Base-by-base conservation (phyloP, 2,888 invertebrate genomes). In the Drosophila engyochracea region DNA sequence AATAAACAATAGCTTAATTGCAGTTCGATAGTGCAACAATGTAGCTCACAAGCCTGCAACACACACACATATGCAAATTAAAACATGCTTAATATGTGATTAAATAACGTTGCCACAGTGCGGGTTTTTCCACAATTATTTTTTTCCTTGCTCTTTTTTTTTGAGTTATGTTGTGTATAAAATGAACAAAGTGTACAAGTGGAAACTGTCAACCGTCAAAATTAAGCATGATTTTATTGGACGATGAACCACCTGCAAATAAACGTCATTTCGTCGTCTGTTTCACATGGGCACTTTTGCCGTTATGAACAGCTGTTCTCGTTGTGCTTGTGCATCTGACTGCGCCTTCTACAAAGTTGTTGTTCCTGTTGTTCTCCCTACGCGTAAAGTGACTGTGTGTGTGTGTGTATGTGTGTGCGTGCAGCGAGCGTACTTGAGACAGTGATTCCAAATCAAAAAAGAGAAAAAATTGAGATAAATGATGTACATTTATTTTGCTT, bases 261-360 rank as follows among this genome's bases (percentile, higher is more conserved):
- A 39, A 30, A 9, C 53, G 47, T 14, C 3, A 37, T 25, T 16
- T 31, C n/a, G 62, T 33, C 22, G 55, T 73, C 62, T 22, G 55
- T 19, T 64, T 65, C 54, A 51, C 31, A 74, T 55, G 37, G 52
- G 33, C 60, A 70, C 53, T 76, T 76, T 66, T 81, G 62, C 70
- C 70, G 76, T 81, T 70, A 81, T 53, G 61, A 77, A 72, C 78
- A 78, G 78, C 78, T 78, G 78, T 77, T 78, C 58, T 64, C 71
- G 82, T 68, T 81, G 54, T 64, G 61, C 53, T 52, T 81, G 58
- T 64, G 61, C 49, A 49, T 63, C 54, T 33, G 22, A 33, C 28
- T 65, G 25, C 41, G 19, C 25, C 47, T 31, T 39, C 25, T 51
- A 58, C 49, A 41, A 69, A 67, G 70, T 55, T 44, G 41, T 44